A percentile compares a stretch with the other conserved stretches of the same genome.
Conservation (phyloP, 2,113 vertebrate species). For the Vulpes ferrilata region DNA sequence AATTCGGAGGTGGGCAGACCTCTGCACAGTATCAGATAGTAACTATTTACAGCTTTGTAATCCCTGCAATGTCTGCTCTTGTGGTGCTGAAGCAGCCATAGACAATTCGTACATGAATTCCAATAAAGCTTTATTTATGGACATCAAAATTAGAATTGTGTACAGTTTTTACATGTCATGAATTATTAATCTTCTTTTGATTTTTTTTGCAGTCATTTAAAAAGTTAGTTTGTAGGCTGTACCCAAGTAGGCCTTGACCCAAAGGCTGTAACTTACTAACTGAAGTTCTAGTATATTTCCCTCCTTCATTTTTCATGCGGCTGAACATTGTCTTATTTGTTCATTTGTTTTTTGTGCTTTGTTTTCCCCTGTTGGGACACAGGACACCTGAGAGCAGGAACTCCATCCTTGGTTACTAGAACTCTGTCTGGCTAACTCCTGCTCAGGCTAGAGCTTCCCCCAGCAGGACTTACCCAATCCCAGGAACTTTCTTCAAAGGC, state of each 20-base stretch:
- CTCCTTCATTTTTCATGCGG: neutral
- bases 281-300: neutral
- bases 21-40: neutral
- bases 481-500: neutral
- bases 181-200: neutral
- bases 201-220: neutral
- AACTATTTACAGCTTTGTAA: neutral
- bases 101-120: neutral
- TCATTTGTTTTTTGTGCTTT: neutral
- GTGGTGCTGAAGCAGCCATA: neutral
- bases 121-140: neutral
- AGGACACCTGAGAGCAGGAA: neutral
- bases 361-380: neutral
- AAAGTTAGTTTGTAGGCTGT: neutral
- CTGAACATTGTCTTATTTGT: neutral
- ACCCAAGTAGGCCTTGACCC: neutral
- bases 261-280: neutral
- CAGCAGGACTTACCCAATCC: neutral
- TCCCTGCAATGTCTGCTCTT: neutral
- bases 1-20: neutral
- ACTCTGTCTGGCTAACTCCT: neutral
- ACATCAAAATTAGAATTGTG: neutral
- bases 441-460: no score
- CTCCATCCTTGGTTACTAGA: neutral
- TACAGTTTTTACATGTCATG: neutral